Base-by-base conservation (phyloP, 2,113 vertebrate genomes). In the Cyprinodon tularosa region DNA sequence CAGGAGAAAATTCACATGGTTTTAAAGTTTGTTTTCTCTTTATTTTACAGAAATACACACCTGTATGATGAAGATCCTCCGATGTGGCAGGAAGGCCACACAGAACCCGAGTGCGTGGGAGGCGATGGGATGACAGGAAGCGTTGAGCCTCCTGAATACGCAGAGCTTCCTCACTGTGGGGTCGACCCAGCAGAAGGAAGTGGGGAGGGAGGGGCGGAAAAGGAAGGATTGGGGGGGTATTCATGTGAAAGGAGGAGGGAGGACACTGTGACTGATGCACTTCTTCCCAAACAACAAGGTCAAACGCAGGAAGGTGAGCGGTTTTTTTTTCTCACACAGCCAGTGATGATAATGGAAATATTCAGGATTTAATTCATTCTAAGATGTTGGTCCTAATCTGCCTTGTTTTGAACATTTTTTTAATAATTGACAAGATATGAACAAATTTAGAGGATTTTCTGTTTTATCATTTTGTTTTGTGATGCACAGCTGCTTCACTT, bases 61-160 rank as follows among this genome's bases (percentile, higher is more conserved):
- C 87, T 89, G 3, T 85, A 88, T 2, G 94, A 92, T 62, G 95
- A 95, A 72, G 85, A 91, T 65, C 73, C 91, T 78, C 92, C 92
- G 1, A n/a, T 89, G 10, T 93, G 94, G 87, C 89, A 93, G n/a
- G 93, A 91, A 76, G 91, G 92, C 71, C 90, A 89, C 68, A 84
- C 94, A 0, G 92, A 84, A 36, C 91, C 93, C 3, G 0, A 75
- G 57, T 92, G 93, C 5, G 86, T 83, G 59, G 95, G 95, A 22
- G 87, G 89, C 60, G 93, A 91, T 0, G 95, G 95, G 40, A 93
- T 80, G 71, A 95, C 93, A 93, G 93, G 89, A 86, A 92, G 79
- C 50, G 89, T 87, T 17, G 45, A 84, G 70, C 82, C 80, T 22
- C 80, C 84, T 4, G 94, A 94, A 29, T 85, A 84, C 69, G 40